These are phyloP conservation scores for Toxotes jaculatrix DNA, from an alignment of 2,113 vertebrate genomes.

Conservation along the genomic window DNA sequence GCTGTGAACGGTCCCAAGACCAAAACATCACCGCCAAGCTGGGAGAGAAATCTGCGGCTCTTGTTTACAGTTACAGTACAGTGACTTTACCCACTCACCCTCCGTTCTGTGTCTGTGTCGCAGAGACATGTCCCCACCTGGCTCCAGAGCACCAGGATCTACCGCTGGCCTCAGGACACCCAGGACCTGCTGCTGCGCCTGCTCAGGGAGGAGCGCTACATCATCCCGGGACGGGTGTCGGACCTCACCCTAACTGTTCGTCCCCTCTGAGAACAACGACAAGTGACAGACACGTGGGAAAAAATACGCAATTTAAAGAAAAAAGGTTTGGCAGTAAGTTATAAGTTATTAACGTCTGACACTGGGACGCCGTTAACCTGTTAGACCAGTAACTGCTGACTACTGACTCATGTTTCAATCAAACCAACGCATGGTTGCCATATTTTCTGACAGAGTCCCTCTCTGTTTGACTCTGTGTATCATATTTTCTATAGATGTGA, in stretches of 20 bases:
- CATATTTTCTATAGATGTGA: too few relatives aligned
- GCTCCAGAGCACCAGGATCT: slow-evolving; percentile 94
- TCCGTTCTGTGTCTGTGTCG: neutral
- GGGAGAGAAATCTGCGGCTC: neutral
- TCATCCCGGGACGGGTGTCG: slow-evolving; percentile 87
- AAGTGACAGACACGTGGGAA: neutral
- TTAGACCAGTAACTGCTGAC: too few relatives aligned
- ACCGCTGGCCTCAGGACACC: slow-evolving; percentile 90
- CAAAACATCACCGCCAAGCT: neutral
- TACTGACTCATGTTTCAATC: too few relatives aligned
- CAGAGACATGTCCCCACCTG: slow-evolving; percentile 93
- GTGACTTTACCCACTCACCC: neutral
- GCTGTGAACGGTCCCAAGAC: neutral
- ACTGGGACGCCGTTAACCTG: too few relatives aligned
- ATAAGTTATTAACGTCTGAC: too few relatives aligned
- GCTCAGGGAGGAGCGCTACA: slow-evolving; percentile 91
- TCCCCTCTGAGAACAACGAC: slow-evolving; percentile 57
- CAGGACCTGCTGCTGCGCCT: slow-evolving; percentile 92
- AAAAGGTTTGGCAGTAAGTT: too few relatives aligned
- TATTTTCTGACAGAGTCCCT: too few relatives aligned
- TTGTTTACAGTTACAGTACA: neutral
- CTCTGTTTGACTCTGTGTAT: too few relatives aligned
- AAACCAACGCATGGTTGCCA: too few relatives aligned
- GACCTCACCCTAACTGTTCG: slow-evolving; percentile 90
- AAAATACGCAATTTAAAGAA: neutral